Percentiles rank a stretch among this genome's conserved stretches.
These are phyloP conservation scores for Tachina lurida DNA, from an alignment of 2,888 invertebrate species.

Conservation along the genomic window DNA sequence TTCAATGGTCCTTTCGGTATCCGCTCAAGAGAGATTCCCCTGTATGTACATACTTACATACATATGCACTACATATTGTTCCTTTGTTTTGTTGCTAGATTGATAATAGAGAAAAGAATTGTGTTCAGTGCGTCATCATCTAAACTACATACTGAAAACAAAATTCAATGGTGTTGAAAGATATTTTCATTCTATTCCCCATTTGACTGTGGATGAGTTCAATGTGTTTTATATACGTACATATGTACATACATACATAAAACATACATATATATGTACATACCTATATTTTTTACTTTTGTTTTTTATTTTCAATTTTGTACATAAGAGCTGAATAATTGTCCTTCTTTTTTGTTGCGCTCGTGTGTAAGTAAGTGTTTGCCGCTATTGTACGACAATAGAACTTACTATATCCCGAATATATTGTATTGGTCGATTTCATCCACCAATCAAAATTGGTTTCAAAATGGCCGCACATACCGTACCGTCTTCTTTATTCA, in stretches of 20 bases:
- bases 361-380: conserved; percentile 38
- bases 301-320: conserved; percentile 77
- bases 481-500: conserved; percentile 65
- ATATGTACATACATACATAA: not conserved
- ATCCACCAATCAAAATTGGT: conserved; percentile 83
- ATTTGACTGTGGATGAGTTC: conserved; percentile 70
- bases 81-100: conserved; percentile 48
- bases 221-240: conserved; percentile 50
- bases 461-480: conserved; percentile 82
- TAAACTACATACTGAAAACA: conserved; percentile 47
- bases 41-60: not conserved
- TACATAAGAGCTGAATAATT: conserved; percentile 81
- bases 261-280: not conserved
- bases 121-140: conserved; percentile 59
- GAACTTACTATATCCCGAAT: conserved; percentile 76
- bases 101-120: conserved; percentile 54
- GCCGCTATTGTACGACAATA: conserved; percentile 57
- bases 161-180: conserved; percentile 47
- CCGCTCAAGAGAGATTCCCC: too few species aligned
- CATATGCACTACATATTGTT: not conserved
- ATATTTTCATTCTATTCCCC: conserved; percentile 58
- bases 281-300: conserved; percentile 62
- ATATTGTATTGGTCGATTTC: conserved; percentile 83
- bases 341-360: conserved; percentile 75
- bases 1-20: too few species aligned